Evolutionary conservation across 2,888 invertebrate genomes (phyloP), one percentile per base, ranked within the genome.

Genomic region (Penaeus monodon): DNA sequence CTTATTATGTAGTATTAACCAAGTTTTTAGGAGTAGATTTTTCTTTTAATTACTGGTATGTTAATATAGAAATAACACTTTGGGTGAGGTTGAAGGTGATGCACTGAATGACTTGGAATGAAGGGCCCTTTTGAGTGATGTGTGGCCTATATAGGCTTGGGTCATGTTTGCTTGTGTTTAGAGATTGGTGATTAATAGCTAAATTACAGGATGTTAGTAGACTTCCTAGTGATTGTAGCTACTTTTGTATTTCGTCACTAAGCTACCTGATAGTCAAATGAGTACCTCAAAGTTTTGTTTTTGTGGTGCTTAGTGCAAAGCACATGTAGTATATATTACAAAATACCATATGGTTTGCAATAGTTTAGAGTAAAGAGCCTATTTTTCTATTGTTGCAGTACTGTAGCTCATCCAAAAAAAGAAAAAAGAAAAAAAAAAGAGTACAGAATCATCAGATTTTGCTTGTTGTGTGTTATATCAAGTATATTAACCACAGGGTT

Each of bases 221-320:
- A 57, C 57, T 57, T 63, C 12, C 49, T 33, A 68, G 66, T 33
- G 22, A 38, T 38, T 44, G 22, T 81, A 44, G 27, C 8, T 81
- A 24, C 65, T 66, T 81, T 68, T 63, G 17, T 79, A 79, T 85
- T 76, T 27, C 38, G 27, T 63, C 66, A 57, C 73, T 82, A 78
- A 79, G 86, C 82, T 82, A 82, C 64, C 76, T 82, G 33, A 65
- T 86, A 86, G 86, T 86, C 86, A 82, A 29, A 86, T 82, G 82
- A 70, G 86, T 86, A 86, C 86, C 86, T 86, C 86, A 86, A 78
- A 33, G 86, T 86, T 73, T 33, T 76, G 81, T 86, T 86, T 86
- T 78, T 78, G 81, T 86, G 86, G 86, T 86, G 86, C 86, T 86
- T 86, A 22, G 81, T 81, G 81, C 81, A 49, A 81, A 66, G 81